Percentiles rank a stretch among this genome's conserved stretches.
Evolutionary conservation across 2,888 invertebrate species (phyloP).

Genomic region (Phortica okadai): DNA sequence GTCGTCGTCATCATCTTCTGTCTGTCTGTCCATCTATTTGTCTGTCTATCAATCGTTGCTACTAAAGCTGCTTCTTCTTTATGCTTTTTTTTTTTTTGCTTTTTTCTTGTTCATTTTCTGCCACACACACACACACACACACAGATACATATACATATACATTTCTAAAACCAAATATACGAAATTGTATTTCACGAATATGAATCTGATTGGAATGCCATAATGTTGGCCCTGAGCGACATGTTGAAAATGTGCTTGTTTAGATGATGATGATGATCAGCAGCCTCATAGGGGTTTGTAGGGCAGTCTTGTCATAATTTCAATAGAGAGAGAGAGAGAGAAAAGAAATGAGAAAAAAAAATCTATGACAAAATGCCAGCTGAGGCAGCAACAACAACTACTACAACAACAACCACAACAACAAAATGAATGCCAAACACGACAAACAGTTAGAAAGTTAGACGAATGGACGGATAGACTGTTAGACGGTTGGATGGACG

Average conservation of each 20-base stretch:
- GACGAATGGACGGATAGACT: neutral
- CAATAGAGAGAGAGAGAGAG: neutral
- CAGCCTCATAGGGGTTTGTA: neutral
- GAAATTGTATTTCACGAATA: neutral
- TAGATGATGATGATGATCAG: neutral
- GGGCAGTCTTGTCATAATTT: too few relatives aligned
- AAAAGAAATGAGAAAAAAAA: neutral
- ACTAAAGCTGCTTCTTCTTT: conserved; percentile 1
- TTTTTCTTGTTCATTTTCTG: neutral
- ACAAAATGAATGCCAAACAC: neutral
- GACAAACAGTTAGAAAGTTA: neutral
- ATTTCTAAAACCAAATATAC: neutral
- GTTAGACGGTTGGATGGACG: neutral
- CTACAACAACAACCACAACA: neutral
- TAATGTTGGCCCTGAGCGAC: neutral
- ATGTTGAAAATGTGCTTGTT: neutral
- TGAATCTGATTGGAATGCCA: conserved; percentile 11
- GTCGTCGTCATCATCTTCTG: conserved; percentile 10
- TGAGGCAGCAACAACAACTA: conserved; percentile 10
- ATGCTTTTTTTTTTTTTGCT: neutral
- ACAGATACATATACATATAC: neutral
- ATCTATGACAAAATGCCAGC: neutral
- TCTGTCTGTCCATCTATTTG: conserved; percentile 5
- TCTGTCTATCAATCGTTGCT: neutral
- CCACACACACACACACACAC: conserved; percentile 9